Evolutionary conservation across 2,113 vertebrate genomes (phyloP).

Genomic region (Corythoichthys haematopterus): DNA sequence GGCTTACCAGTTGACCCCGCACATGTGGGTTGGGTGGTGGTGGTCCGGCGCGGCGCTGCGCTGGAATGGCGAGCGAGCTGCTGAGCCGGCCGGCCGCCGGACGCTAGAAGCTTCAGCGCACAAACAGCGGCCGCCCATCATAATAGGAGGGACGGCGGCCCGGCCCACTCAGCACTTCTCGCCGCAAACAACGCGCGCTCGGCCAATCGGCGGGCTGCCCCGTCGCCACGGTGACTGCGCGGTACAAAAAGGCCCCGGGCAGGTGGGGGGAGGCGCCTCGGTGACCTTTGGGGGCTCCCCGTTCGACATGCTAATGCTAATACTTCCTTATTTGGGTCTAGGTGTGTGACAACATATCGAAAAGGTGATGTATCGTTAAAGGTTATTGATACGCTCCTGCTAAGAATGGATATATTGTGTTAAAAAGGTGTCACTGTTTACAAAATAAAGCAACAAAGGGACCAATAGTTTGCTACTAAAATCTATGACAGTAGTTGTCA

Average conservation of each 20-base stretch:
- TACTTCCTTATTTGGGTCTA: no score
- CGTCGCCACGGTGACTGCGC: constrained; percentile 48
- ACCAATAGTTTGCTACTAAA: no score
- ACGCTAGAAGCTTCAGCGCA: constrained; percentile 72
- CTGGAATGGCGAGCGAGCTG: constrained; percentile 58
- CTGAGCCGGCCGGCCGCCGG: constrained; percentile 46
- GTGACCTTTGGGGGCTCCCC: neutral
- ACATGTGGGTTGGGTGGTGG: constrained; percentile 79
- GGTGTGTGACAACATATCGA: no score
- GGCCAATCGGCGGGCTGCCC: constrained; percentile 57
- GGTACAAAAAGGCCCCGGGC: neutral
- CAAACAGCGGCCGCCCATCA: constrained; percentile 64
- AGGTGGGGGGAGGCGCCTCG: neutral
- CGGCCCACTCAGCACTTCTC: constrained; percentile 75
- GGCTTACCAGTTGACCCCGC: constrained; percentile 79
- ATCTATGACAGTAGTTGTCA: no score
- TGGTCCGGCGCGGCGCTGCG: constrained; percentile 53
- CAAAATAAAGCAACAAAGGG: no score
- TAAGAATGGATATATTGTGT: no score
- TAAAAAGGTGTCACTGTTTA: no score
- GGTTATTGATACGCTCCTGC: no score
- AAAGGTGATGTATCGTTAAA: no score
- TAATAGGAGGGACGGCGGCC: constrained; percentile 56
- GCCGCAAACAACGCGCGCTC: constrained; percentile 38
- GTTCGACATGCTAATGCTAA: no score